These are phyloP conservation scores for Eristalinus sepulchralis DNA, from an alignment of 2,888 invertebrate genomes.

Conservation along the genomic window DNA sequence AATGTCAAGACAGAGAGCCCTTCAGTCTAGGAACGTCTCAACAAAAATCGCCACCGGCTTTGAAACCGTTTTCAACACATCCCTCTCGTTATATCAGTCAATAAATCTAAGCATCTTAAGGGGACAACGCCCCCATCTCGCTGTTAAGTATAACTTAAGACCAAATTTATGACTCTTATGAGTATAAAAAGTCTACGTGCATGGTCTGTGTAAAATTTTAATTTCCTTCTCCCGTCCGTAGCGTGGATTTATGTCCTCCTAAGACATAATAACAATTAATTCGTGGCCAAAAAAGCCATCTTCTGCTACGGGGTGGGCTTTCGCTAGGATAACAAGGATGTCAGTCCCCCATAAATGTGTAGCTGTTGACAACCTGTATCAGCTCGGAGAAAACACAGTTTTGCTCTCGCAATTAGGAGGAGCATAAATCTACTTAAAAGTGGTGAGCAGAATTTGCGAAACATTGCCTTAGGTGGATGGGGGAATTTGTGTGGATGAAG, in stretches of 20 bases:
- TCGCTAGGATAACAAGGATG: neutral
- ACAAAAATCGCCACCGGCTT: neutral
- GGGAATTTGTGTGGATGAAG: neutral
- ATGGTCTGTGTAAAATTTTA: neutral
- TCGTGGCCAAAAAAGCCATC: neutral
- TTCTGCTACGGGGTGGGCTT: neutral
- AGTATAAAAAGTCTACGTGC: neutral
- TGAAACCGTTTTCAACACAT: neutral
- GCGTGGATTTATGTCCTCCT: neutral
- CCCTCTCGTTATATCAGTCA: neutral
- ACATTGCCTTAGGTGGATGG: neutral
- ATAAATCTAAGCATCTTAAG: neutral
- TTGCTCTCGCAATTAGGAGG: neutral
- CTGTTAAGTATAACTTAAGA: neutral
- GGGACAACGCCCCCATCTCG: neutral
- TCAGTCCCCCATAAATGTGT: neutral
- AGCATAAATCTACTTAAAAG: neutral
- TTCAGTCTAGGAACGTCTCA: neutral
- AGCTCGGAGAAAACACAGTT: neutral
- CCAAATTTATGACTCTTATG: neutral
- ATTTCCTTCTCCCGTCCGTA: neutral
- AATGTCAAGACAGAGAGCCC: too few relatives aligned
- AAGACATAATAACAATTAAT: neutral
- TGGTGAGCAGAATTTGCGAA: neutral
- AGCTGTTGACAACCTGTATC: neutral